Evolutionary conservation across 2,888 invertebrate genomes (phyloP).

Genomic region (Villa cingulata): DNA sequence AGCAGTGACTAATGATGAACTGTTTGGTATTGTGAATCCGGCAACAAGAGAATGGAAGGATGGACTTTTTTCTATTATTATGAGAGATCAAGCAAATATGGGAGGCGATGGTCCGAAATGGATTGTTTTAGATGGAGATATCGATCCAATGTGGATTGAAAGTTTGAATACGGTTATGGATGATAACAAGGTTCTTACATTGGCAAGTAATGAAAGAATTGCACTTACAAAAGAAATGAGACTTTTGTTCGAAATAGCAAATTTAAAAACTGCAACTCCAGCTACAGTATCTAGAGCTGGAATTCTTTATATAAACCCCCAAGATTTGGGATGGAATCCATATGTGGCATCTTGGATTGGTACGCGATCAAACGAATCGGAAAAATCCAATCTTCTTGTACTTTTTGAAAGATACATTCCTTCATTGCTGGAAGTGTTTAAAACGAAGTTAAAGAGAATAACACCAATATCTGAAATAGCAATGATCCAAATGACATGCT

Average conservation of each 20-base stretch:
- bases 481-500: slow-evolving; percentile 77
- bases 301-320: slow-evolving; percentile 85
- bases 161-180: slow-evolving; percentile 95
- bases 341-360: slow-evolving; percentile 82
- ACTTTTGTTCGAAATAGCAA: slow-evolving; percentile 85
- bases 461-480: slow-evolving; percentile 84
- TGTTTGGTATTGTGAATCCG: slow-evolving; percentile 89
- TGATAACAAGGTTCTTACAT: slow-evolving; percentile 83
- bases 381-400: slow-evolving; percentile 67
- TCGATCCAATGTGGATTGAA: slow-evolving; percentile 98
- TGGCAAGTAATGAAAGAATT: slow-evolving; percentile 90
- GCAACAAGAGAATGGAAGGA: slow-evolving; percentile 85
- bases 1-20: slow-evolving; percentile 88
- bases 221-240: slow-evolving; percentile 81
- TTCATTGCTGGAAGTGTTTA: slow-evolving; percentile 60
- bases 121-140: slow-evolving; percentile 92
- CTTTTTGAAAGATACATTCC: slow-evolving; percentile 92
- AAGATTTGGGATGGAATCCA: slow-evolving; percentile 91
- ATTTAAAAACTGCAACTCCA: slow-evolving; percentile 81
- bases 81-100: slow-evolving; percentile 88
- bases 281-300: slow-evolving; percentile 92
- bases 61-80: slow-evolving; percentile 83
- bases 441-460: slow-evolving; percentile 65
- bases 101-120: slow-evolving; percentile 77
- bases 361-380: slow-evolving; percentile 52